Conservation (phyloP, 1,140 invertebrate genomes). For the Cyclina sinensis region DNA sequence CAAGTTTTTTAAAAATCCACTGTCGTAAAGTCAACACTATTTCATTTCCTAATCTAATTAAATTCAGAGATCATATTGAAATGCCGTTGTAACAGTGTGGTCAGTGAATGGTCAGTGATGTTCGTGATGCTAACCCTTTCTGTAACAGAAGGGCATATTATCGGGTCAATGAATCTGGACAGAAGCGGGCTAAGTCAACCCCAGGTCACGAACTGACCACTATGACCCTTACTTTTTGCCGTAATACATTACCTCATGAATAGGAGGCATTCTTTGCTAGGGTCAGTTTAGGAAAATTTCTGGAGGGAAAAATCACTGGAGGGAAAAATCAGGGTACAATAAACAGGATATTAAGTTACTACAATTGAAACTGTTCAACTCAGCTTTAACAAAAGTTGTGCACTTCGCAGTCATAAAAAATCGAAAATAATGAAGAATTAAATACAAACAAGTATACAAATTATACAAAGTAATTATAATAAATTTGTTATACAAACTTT, state of each 20-base stretch:
- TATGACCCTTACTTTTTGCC: conserved; percentile 34
- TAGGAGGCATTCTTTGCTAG: background rate
- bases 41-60: background rate
- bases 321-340: background rate
- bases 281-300: background rate
- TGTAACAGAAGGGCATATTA: conserved; percentile 30
- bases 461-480: no score
- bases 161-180: conserved; percentile 50
- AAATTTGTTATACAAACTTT: no score
- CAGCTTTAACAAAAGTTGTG: no score
- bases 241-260: conserved; percentile 42
- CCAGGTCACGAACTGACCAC: conserved; percentile 61
- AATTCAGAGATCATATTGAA: background rate
- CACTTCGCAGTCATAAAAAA: no score
- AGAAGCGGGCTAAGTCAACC: conserved; percentile 53
- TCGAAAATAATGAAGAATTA: no score
- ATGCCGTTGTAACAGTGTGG: conserved; percentile 6
- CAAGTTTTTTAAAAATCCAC: no score
- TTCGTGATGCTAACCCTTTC: background rate
- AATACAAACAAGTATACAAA: no score
- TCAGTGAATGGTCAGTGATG: conserved; percentile 21
- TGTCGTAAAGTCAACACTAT: background rate
- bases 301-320: conserved; percentile 17
- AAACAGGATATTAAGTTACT: background rate
- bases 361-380: no score